Evolutionary conservation across 1,140 invertebrate genomes (phyloP).

Genomic region (Coboldia fuscipes): DNA sequence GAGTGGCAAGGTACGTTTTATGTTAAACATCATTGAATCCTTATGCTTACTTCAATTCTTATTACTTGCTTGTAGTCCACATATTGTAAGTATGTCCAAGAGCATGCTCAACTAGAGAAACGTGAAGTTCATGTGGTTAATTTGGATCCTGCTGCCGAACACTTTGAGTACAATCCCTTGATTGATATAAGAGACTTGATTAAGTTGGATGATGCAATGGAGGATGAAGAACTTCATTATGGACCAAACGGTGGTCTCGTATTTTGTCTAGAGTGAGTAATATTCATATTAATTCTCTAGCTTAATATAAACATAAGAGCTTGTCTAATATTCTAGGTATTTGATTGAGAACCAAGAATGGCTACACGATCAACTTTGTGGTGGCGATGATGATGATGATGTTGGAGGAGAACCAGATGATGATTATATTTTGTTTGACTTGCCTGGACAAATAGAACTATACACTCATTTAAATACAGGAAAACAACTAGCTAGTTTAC

Average conservation of each 20-base stretch:
- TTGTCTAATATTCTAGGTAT: conserved; percentile 34
- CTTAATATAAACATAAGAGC: background rate
- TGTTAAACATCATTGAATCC: conserved; percentile 1
- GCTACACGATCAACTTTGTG: conserved; percentile 63
- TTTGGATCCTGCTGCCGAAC: conserved; percentile 92
- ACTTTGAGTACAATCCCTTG: conserved; percentile 76
- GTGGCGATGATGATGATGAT: conserved; percentile 20
- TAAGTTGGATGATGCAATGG: conserved; percentile 89
- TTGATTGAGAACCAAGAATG: conserved; percentile 78
- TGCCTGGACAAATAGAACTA: conserved; percentile 95
- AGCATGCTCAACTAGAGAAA: conserved; percentile 53
- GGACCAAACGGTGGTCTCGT: conserved; percentile 95
- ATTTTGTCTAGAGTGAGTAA: conserved; percentile 83
- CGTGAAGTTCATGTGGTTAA: conserved; percentile 76
- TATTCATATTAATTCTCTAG: background rate
- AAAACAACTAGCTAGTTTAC: conserved; percentile 51
- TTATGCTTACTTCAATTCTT: conserved; percentile 1
- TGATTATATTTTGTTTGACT: conserved; percentile 97
- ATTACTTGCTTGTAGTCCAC: conserved; percentile 46
- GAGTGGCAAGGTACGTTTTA: conserved; percentile 59
- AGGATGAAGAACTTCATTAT: conserved; percentile 83
- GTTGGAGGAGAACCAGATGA: conserved; percentile 39
- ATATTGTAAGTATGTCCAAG: conserved; percentile 77
- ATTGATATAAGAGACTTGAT: conserved; percentile 88
- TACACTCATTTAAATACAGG: conserved; percentile 92